Evolutionary conservation across 2,797 vertebrate species (phyloP).

Genomic region (Karalla daura): DNA sequence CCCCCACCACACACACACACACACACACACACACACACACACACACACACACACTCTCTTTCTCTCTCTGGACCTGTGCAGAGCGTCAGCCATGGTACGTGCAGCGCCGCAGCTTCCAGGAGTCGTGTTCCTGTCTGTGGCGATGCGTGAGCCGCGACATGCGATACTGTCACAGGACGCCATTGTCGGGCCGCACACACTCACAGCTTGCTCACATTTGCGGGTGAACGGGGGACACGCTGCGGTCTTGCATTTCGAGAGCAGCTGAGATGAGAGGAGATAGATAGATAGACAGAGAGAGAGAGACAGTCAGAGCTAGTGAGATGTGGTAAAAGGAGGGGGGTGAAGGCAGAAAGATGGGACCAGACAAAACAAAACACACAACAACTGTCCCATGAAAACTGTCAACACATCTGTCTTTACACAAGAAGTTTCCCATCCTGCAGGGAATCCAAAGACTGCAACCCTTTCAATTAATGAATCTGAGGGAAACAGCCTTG

Average conservation of each 20-base stretch:
- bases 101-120: slow-evolving; percentile 27
- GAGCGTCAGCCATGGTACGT: too few relatives aligned
- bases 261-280: slow-evolving; percentile 1
- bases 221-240: background rate
- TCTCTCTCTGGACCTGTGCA: too few relatives aligned
- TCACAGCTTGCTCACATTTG: slow-evolving; percentile 45
- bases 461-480: too few relatives aligned
- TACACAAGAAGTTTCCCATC: too few relatives aligned
- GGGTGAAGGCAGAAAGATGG: background rate
- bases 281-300: too few relatives aligned
- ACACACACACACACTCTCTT: too few relatives aligned
- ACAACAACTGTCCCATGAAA: too few relatives aligned
- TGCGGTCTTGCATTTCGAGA: slow-evolving; percentile 28
- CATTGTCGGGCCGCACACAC: slow-evolving; percentile 57
- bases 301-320: background rate
- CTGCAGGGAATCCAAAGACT: too few relatives aligned
- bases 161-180: slow-evolving; percentile 52
- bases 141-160: slow-evolving; percentile 52
- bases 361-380: slow-evolving; percentile 1
- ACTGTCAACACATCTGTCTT: background rate
- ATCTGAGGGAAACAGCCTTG: too few relatives aligned
- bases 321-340: slow-evolving; percentile 1
- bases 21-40: too few relatives aligned
- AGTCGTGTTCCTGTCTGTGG: slow-evolving; percentile 45
- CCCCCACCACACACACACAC: too few relatives aligned